Evolutionary conservation across 2,113 vertebrate species (phyloP).

Genomic region (Polyodon spathula): DNA sequence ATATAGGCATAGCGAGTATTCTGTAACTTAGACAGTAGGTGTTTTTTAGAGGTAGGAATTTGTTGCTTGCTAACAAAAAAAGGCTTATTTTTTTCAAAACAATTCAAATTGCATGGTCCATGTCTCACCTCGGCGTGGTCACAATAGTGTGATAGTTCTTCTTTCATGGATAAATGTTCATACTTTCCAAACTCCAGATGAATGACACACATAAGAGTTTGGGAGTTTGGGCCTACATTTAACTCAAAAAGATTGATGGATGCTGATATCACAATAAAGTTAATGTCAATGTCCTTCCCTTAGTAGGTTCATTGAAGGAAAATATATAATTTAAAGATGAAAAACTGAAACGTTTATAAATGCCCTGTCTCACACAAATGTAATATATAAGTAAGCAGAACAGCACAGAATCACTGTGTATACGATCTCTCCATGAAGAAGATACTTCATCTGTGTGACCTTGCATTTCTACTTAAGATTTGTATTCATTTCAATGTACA

Average conservation of each 20-base stretch:
- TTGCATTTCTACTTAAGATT: conserved; percentile 20
- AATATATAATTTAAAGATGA: too few relatives aligned
- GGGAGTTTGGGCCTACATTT: too few relatives aligned
- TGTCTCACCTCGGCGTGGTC: conserved; percentile 57
- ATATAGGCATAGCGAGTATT: conserved; percentile 65
- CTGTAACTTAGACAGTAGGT: conserved; percentile 63
- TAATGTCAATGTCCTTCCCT: background rate
- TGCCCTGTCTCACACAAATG: background rate
- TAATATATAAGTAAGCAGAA: background rate
- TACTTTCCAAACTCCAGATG: too few relatives aligned
- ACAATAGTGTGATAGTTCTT: conserved; percentile 47
- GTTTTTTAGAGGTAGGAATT: conserved; percentile 65
- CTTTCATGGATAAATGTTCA: conserved; percentile 16
- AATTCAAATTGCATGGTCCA: conserved; percentile 69
- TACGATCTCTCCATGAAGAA: conserved; percentile 1
- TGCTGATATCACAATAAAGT: background rate
- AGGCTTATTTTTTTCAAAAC: conserved; percentile 31
- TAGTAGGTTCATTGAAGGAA: too few relatives aligned
- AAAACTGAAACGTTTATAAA: too few relatives aligned
- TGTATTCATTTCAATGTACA: conserved; percentile 70
- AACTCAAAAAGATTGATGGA: too few relatives aligned
- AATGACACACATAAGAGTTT: too few relatives aligned
- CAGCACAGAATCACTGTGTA: background rate
- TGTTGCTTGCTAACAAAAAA: conserved; percentile 60
- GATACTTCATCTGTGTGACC: conserved; percentile 12